A percentile compares a stretch with the other conserved stretches of the same genome.
Evolutionary conservation across 2,888 invertebrate genomes (phyloP).

Genomic region (Phortica okadai): DNA sequence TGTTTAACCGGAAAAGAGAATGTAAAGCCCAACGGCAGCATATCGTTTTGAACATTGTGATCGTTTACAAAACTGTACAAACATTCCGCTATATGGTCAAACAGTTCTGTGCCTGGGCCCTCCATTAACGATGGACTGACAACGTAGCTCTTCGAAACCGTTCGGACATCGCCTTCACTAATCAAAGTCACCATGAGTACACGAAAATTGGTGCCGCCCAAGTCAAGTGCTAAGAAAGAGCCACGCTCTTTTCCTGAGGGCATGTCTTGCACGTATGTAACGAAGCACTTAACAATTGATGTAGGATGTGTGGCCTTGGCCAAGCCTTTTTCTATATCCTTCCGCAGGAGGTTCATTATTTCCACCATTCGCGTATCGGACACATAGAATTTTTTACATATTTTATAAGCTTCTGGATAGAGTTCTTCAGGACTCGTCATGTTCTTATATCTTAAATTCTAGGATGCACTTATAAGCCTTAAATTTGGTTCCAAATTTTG

Average conservation of each 20-base stretch:
- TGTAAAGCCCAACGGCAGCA: slow-evolving; percentile 93
- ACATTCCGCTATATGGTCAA: slow-evolving; percentile 96
- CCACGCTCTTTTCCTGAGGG: slow-evolving; percentile 95
- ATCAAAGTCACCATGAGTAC: slow-evolving; percentile 89
- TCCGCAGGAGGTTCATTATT: slow-evolving; percentile 84
- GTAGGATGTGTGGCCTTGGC: slow-evolving; percentile 83
- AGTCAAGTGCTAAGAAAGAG: slow-evolving; percentile 94
- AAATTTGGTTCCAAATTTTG: neutral
- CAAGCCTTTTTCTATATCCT: slow-evolving; percentile 87
- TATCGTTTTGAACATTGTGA: slow-evolving; percentile 81
- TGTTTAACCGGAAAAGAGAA: slow-evolving; percentile 96
- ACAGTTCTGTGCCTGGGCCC: slow-evolving; percentile 89
- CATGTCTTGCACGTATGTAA: slow-evolving; percentile 94
- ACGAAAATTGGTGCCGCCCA: slow-evolving; percentile 98
- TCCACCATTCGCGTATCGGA: slow-evolving; percentile 84
- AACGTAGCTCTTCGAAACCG: slow-evolving; percentile 95
- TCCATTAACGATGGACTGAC: slow-evolving; percentile 93
- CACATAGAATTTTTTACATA: slow-evolving; percentile 80
- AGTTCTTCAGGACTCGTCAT: neutral
- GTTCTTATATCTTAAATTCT: neutral
- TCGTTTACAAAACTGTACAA: slow-evolving; percentile 90
- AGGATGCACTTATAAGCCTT: slow-evolving; percentile 83
- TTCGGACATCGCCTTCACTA: slow-evolving; percentile 86
- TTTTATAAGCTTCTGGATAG: slow-evolving; percentile 41
- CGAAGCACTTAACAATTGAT: slow-evolving; percentile 92